phyloP scores from a whole-genome alignment of 2,888 invertebrate genomes.

The Microdon myrmicae region DNA sequence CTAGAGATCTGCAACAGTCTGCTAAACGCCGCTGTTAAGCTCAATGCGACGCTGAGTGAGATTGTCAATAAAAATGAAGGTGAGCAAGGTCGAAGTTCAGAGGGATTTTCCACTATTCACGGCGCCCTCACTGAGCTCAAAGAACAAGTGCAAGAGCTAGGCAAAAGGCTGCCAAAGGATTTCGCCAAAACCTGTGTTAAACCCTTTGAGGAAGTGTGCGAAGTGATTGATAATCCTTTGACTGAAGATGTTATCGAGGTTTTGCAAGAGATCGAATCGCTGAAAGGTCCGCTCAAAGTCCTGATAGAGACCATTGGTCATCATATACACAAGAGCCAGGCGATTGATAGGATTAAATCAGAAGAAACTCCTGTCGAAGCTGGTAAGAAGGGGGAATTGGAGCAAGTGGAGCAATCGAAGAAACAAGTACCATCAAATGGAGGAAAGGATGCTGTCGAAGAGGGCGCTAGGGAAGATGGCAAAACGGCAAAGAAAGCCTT shows the following conservation, averaged over 20 bases:
- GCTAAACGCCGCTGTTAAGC: conserved; percentile 14
- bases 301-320: conserved; percentile 24
- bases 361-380: conserved; percentile 27
- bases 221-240: conserved; percentile 7
- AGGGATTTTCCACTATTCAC: conserved; percentile 17
- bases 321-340: conserved; percentile 27
- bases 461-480: neutral
- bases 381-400: conserved; percentile 20
- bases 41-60: conserved; percentile 22
- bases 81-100: conserved; percentile 18
- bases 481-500: neutral
- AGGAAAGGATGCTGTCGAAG: no score
- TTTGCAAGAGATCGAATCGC: conserved; percentile 54
- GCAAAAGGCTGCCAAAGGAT: conserved; percentile 20
- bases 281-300: conserved; percentile 38
- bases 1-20: conserved; percentile 28
- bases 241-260: conserved; percentile 46
- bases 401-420: conserved; percentile 4
- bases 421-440: neutral
- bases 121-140: conserved; percentile 8
- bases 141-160: conserved; percentile 21
- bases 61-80: conserved; percentile 37
- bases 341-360: no score
- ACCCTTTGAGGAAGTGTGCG: conserved; percentile 25
- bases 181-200: conserved; percentile 30